Evolutionary conservation across 2,113 vertebrate genomes (phyloP).

Genomic region (Leucosticte australis): DNA sequence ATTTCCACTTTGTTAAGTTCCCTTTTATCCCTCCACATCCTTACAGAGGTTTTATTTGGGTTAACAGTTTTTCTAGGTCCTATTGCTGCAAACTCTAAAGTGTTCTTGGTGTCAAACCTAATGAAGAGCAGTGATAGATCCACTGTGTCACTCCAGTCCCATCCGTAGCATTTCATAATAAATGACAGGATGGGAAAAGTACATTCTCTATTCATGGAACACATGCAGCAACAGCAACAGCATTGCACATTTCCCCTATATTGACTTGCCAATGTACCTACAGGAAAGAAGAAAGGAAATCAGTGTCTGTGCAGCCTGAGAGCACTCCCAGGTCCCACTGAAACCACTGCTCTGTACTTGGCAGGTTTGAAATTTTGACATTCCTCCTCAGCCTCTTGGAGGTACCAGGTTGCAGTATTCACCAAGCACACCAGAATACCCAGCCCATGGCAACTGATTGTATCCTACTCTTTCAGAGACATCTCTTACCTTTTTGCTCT

Average conservation of each 20-base stretch:
- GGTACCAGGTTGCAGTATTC: neutral
- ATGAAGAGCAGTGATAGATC: neutral
- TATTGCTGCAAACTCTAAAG: neutral
- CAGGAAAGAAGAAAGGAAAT: neutral
- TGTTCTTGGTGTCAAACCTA: neutral
- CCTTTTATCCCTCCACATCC: slow-evolving; percentile 15
- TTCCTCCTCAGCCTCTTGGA: neutral
- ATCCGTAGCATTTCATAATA: neutral
- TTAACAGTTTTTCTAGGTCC: slow-evolving; percentile 36
- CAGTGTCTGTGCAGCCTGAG: neutral
- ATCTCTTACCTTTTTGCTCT: neutral
- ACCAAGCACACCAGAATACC: neutral
- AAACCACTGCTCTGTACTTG: neutral
- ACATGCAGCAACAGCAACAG: neutral
- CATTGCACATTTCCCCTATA: neutral
- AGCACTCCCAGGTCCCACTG: neutral
- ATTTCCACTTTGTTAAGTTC: neutral
- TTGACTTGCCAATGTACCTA: neutral
- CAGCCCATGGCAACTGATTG: neutral
- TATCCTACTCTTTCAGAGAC: neutral
- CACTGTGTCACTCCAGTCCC: neutral
- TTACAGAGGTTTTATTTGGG: slow-evolving; percentile 33
- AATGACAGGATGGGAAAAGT: neutral
- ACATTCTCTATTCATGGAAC: neutral
- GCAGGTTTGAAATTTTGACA: neutral